Evolutionary conservation across 2,888 invertebrate species (phyloP), one percentile per base, ranked within the genome.

Genomic region (Callimorpha dominula): DNA sequence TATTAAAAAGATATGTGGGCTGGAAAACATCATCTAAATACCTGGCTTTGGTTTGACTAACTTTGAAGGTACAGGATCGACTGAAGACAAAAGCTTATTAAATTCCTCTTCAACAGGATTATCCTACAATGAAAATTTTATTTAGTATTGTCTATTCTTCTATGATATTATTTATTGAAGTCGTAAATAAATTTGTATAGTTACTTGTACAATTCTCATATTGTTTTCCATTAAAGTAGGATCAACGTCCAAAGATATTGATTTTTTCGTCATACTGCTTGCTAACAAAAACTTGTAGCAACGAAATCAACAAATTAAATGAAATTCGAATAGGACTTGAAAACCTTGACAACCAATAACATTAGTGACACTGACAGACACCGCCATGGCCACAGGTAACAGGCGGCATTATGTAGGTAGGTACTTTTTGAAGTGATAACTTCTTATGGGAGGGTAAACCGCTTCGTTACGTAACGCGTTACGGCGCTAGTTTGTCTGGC

Each of bases 31-130:
- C 14, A 65, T 31, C 12, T 62, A 15, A 57, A 65, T 95, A 97
- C 97, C 97, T 90, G 97, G 97, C 76, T 89, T 94, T 60, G 97
- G 97, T 89, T 97, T 97, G 4, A 97, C 96, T 73, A 97, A 91
- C 88, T 97, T 97, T 4, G 96, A 96, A 46, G 97, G 97, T 65
- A 95, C 88, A 49, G 94, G 88, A 74, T 95, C 94, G 3, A 94
- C 90, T 31, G 92, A 90, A 65, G 94, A 90, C 68, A 97, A 94
- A 60, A 97, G 90, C 84, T 96, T 96, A 76, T 96, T 96, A 17
- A 97, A 89, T 78, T 97, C 96, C 69, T 97, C 96, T 85, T 97
- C 97, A 40, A 96, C 90, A 8, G 96, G 94, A 84, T 86, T 94
- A 71, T 96, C 96, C 96, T 96, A 62, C 20, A 88, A 64, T 86